phyloP scores from a whole-genome alignment of 1,140 invertebrate genomes.

The Drosophila gunungcola region DNA sequence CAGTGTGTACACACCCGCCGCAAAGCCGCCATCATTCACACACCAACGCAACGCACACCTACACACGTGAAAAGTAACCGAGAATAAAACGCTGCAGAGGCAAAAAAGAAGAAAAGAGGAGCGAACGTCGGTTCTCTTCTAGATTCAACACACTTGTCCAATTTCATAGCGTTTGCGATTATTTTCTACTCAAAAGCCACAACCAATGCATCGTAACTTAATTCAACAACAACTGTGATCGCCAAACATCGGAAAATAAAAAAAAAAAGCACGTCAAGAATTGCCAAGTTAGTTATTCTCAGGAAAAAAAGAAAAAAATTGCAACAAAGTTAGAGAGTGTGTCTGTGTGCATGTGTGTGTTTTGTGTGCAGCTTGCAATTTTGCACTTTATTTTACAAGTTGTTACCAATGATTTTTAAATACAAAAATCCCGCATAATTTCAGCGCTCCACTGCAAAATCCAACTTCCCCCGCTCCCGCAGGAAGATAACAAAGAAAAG shows the following conservation, averaged over 20 bases:
- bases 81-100: slow-evolving; percentile 56
- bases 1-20: slow-evolving; percentile 19
- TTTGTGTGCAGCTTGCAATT: slow-evolving; percentile 27
- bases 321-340: slow-evolving; percentile 71
- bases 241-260: slow-evolving; percentile 64
- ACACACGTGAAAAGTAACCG: slow-evolving; percentile 36
- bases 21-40: slow-evolving; percentile 63
- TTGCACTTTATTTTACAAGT: slow-evolving; percentile 16
- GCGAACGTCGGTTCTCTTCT: slow-evolving; percentile 73
- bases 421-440: slow-evolving; percentile 14
- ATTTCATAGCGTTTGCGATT: slow-evolving; percentile 83
- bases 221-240: slow-evolving; percentile 80
- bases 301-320: slow-evolving; percentile 55
- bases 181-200: slow-evolving; percentile 79
- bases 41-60: slow-evolving; percentile 48
- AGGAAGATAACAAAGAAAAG: slow-evolving; percentile 32
- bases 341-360: slow-evolving; percentile 28
- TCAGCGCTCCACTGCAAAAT: slow-evolving; percentile 36
- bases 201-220: slow-evolving; percentile 76
- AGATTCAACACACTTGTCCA: slow-evolving; percentile 83
- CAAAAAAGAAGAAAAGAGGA: slow-evolving; percentile 49
- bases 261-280: slow-evolving; percentile 61
- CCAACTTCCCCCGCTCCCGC: slow-evolving; percentile 12
- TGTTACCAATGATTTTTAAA: slow-evolving; percentile 9
- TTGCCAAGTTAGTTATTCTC: slow-evolving; percentile 70